These are phyloP conservation scores for Papilio xuthus DNA, from an alignment of 1,140 invertebrate species.

Conservation along the genomic window DNA sequence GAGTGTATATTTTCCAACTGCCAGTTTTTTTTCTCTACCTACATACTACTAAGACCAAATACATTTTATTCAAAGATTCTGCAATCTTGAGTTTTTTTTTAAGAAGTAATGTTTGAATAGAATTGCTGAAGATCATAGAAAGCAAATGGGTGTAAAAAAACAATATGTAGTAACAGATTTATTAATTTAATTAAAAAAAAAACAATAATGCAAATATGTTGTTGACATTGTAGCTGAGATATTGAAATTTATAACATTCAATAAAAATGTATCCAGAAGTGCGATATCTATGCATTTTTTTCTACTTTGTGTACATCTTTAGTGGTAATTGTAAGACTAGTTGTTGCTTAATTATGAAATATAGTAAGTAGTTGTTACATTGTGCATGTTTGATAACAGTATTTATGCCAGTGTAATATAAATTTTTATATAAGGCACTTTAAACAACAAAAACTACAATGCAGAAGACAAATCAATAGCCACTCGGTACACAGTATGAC, in stretches of 20 bases:
- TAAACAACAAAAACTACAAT: too few species aligned
- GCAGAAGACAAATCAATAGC: too few species aligned
- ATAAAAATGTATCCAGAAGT: neutral
- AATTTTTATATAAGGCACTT: neutral
- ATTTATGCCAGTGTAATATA: neutral
- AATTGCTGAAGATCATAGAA: neutral
- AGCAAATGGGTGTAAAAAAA: neutral
- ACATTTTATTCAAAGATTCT: too few species aligned
- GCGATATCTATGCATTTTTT: too few species aligned
- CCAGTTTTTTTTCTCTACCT: too few species aligned
- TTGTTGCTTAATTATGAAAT: neutral
- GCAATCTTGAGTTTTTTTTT: too few species aligned
- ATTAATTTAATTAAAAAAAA: slow-evolving; percentile 34
- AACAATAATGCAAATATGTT: slow-evolving; percentile 28
- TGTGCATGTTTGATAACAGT: neutral
- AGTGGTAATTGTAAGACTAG: neutral
- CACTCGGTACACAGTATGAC: neutral
- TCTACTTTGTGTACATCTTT: neutral
- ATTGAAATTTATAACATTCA: neutral
- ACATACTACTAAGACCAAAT: too few species aligned
- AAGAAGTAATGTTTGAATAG: too few species aligned
- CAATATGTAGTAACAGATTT: slow-evolving; percentile 32
- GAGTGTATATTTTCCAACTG: too few species aligned
- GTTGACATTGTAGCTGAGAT: neutral
- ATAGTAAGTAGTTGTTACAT: neutral